Evolutionary conservation across 2,113 vertebrate species (phyloP).

Genomic region (Bubalus kerabau): DNA sequence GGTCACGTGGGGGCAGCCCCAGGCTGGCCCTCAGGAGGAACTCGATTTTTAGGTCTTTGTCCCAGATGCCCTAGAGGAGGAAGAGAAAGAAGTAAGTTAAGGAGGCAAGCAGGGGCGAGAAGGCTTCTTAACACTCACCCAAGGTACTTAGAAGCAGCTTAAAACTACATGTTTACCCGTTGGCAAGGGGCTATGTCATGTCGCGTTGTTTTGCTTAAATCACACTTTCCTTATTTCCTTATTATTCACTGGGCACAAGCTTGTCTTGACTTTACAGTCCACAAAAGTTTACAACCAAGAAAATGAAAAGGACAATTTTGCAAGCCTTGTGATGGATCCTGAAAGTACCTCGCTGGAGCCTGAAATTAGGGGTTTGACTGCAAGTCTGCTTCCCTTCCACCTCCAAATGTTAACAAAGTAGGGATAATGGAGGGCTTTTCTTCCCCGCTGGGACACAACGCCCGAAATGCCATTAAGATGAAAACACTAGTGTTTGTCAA

Average conservation of each 20-base stretch:
- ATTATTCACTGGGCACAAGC: not conserved
- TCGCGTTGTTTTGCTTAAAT: not conserved
- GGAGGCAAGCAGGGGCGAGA: not conserved
- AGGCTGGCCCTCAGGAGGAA: not conserved
- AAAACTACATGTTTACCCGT: not conserved
- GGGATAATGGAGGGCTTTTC: not conserved
- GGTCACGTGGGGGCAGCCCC: not conserved
- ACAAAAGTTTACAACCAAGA: not conserved
- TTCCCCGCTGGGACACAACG: not conserved
- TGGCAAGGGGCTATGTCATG: not conserved
- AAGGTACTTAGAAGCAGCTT: not conserved
- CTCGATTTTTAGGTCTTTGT: not conserved
- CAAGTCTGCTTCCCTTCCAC: not conserved
- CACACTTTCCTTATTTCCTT: not conserved
- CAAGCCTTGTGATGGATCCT: not conserved
- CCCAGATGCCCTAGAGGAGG: not conserved
- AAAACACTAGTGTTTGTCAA: not conserved
- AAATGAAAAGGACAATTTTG: not conserved
- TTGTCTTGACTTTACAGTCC: not conserved
- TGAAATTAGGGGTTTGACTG: slow-evolving; percentile 23
- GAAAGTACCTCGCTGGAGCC: not conserved
- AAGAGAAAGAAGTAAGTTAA: not conserved
- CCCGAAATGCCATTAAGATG: not conserved
- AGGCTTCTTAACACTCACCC: not conserved
- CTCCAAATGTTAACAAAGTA: not conserved